Conservation (phyloP, 2,888 invertebrate genomes). For the Sinodicranocentrus sp. region DNA sequence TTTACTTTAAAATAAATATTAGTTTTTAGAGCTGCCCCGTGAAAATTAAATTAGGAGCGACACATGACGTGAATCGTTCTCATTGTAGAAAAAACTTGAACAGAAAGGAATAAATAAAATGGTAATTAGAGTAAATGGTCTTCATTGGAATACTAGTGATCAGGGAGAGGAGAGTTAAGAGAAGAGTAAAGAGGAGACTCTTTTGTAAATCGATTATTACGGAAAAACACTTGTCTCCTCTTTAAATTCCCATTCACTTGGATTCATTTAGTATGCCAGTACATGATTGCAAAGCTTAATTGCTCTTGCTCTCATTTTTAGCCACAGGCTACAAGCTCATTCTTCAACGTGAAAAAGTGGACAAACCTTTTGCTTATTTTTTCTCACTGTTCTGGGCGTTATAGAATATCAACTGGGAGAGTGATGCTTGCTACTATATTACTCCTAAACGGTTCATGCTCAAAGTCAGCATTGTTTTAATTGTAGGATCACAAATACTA, state of each 20-base stretch:
- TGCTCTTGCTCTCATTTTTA: conserved; percentile 14
- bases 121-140: background rate
- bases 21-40: background rate
- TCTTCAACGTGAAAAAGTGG: conserved; percentile 48
- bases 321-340: conserved; percentile 57
- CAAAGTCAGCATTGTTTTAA: conserved; percentile 22
- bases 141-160: conserved; percentile 30
- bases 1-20: conserved; percentile 33
- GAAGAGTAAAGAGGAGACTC: no score
- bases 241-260: conserved; percentile 17
- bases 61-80: background rate
- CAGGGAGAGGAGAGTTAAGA: no score
- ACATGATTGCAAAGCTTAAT: conserved; percentile 13
- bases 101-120: background rate
- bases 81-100: background rate
- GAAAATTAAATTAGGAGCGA: background rate
- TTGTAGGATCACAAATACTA: conserved; percentile 50
- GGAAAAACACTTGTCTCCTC: conserved; percentile 43
- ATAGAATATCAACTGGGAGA: background rate
- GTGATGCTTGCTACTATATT: background rate
- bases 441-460: background rate
- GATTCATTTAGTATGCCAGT: background rate
- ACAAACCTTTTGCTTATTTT: conserved; percentile 33
- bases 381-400: conserved; percentile 38
- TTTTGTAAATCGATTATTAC: conserved; percentile 13